Evolutionary conservation across 2,888 invertebrate genomes (phyloP).

Genomic region (Calameuta idolon): DNA sequence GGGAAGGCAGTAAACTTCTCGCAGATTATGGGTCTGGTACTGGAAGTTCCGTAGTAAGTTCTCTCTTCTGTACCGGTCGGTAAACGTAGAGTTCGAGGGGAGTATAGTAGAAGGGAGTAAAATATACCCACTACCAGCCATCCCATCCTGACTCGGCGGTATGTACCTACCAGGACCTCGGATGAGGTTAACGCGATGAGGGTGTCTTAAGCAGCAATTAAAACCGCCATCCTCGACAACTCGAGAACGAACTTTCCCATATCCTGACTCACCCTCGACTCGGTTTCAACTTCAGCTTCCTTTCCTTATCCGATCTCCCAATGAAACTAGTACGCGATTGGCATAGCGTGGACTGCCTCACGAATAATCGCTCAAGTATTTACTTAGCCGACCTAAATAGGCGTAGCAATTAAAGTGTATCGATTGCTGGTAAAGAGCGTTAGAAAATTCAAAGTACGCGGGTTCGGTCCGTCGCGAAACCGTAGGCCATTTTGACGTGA

Average conservation of each 20-base stretch:
- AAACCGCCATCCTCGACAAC: conserved; percentile 39
- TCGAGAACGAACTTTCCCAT: neutral
- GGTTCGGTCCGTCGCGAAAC: neutral
- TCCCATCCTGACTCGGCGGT: conserved; percentile 22
- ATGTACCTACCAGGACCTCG: conserved; percentile 22
- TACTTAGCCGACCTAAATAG: neutral
- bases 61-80: conserved; percentile 30
- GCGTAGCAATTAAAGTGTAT: neutral
- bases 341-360: neutral
- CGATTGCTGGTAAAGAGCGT: neutral
- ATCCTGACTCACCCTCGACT: neutral
- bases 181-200: conserved; percentile 43
- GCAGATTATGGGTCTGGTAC: conserved; percentile 47
- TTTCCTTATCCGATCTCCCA: neutral
- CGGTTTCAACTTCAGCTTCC: too few relatives aligned
- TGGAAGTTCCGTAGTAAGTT: conserved; percentile 45
- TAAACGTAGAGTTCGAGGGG: conserved; percentile 29
- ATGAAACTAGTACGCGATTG: neutral
- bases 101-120: conserved; percentile 13
- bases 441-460: neutral
- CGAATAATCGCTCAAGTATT: neutral
- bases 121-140: conserved; percentile 17
- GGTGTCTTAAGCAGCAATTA: conserved; percentile 56
- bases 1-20: conserved; percentile 52
- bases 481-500: conserved; percentile 4